phyloP scores from a whole-genome alignment of 2,888 invertebrate genomes.

The Pedicia rivosa region DNA sequence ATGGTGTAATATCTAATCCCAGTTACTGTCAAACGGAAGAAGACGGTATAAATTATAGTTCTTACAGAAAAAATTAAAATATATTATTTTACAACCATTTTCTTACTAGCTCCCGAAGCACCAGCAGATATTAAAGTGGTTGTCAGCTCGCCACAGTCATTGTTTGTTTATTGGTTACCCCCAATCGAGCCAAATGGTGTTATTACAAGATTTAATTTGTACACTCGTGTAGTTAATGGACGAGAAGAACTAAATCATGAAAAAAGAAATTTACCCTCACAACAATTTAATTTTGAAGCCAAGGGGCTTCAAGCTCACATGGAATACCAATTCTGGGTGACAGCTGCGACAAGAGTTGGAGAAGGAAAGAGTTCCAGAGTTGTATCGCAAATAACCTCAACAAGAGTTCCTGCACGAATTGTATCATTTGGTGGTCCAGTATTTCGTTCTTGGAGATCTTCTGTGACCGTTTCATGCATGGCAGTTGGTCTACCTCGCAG shows the following conservation, averaged over 20 bases:
- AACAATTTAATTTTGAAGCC: conserved; percentile 47
- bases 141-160: conserved; percentile 53
- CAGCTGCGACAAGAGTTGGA: conserved; percentile 59
- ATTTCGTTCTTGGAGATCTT: conserved; percentile 48
- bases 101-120: conserved; percentile 48
- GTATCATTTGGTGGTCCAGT: conserved; percentile 52
- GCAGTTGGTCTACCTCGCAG: conserved; percentile 48
- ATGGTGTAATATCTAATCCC: conserved; percentile 49
- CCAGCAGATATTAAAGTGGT: conserved; percentile 68
- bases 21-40: conserved; percentile 61
- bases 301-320: conserved; percentile 50
- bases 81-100: no score
- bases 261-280: conserved; percentile 45
- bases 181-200: conserved; percentile 61
- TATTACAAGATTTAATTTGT: conserved; percentile 57
- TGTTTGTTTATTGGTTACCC: conserved; percentile 62
- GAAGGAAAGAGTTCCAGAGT: conserved; percentile 59
- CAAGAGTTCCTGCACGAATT: conserved; percentile 49
- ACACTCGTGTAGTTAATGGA: conserved; percentile 49
- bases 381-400: conserved; percentile 47
- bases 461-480: conserved; percentile 44
- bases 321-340: conserved; percentile 66
- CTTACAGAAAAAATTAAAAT: not conserved
- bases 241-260: conserved; percentile 51
- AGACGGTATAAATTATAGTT: conserved; percentile 58